Evolutionary conservation across 2,888 invertebrate species (phyloP).

Genomic region (Smittia sp.): DNA sequence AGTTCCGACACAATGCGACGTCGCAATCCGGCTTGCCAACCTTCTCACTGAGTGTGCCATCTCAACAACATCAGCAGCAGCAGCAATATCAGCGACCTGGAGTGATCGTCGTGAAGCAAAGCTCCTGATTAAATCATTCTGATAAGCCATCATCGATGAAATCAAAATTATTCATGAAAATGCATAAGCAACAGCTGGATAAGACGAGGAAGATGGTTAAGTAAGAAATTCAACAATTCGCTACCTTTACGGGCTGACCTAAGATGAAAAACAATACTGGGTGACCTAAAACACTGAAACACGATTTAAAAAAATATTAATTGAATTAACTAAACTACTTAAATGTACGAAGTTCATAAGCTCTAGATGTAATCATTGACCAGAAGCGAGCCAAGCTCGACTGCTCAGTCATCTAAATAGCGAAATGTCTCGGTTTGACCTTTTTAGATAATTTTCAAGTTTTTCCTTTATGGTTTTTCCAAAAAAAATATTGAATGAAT

Average conservation of each 20-base stretch:
- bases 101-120: constrained; percentile 85
- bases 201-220: constrained; percentile 29
- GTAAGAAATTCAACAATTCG: constrained; percentile 17
- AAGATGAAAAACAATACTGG: constrained; percentile 27
- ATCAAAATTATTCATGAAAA: constrained; percentile 28
- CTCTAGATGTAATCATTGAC: constrained; percentile 10
- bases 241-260: constrained; percentile 31
- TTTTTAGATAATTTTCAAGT: background rate
- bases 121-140: constrained; percentile 63
- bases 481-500: background rate
- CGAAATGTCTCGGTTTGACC: background rate
- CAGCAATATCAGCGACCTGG: constrained; percentile 75
- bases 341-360: background rate
- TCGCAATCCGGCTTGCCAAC: constrained; percentile 31
- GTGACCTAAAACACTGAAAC: constrained; percentile 31
- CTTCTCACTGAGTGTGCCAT: constrained; percentile 41
- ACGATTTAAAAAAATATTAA: constrained; percentile 25
- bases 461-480: background rate
- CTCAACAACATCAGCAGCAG: constrained; percentile 43
- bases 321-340: constrained; percentile 12
- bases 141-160: constrained; percentile 23
- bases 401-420: constrained; percentile 1
- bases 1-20: constrained; percentile 35
- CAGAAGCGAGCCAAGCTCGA: background rate
- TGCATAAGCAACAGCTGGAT: constrained; percentile 33